Evolutionary conservation across 2,888 invertebrate species (phyloP), one percentile per base, ranked within the genome.

Genomic region (Phasia obesa): DNA sequence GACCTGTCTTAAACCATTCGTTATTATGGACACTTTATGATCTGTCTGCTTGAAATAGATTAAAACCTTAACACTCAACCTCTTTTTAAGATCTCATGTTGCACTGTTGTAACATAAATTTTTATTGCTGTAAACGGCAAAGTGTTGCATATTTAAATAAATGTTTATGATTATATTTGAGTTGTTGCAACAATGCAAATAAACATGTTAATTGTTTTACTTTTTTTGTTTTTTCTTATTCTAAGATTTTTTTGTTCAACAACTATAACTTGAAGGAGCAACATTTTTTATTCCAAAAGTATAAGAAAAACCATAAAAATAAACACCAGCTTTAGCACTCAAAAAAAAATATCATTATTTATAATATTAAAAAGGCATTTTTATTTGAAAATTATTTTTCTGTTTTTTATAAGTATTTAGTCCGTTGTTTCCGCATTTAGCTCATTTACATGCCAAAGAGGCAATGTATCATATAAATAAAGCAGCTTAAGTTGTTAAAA

Each of bases 371-470:
- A 76, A 75, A 76, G 49, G 73, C 62, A 49, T 55, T 70, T 49
- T 9, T 6, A 44, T 35, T 73, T 51, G 42, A 23, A 38, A 49
- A 4, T 59, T 21, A 0, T 55, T 25, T n/a, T 27, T 17, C 6
- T 57, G 13, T 42, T 51, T 6, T 9, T n/a, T 60, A 25, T 17
- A 17, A 25, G n/a, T n/a, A n/a, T n/a, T n/a, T n/a, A n/a, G 25
- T 15, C 53, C 17, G 13, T 13, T 11, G 51, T 69, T 11, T 13
- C 7, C 51, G 13, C 49, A 64, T 73, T 75, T 73, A 60, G 79
- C 73, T 83, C 83, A 83, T 83, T 83, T 83, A 57, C 83, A 83
- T 83, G 83, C 83, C 79, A 83, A 79, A 83, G 79, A 79, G 75
- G 55, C 71, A 59, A 75, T 76, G 60, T 71, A 65, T 83, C 83